Evolutionary conservation across 2,888 invertebrate species (phyloP).

Genomic region (Abscondita cerata): DNA sequence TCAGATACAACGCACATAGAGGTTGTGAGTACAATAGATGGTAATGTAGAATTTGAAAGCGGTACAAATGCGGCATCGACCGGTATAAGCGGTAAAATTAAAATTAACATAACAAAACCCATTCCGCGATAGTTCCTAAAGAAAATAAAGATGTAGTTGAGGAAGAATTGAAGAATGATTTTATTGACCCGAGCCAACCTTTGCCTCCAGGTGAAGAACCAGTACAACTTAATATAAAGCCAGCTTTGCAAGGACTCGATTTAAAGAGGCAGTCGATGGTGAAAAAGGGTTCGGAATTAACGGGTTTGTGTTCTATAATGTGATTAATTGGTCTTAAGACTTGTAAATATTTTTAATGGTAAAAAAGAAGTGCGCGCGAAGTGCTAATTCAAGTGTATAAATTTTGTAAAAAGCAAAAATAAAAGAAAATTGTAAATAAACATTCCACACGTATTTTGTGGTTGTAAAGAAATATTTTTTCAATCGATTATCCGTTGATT

Average conservation of each 20-base stretch:
- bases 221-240: conserved; percentile 67
- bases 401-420: background rate
- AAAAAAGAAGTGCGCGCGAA: background rate
- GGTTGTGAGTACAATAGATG: conserved; percentile 75
- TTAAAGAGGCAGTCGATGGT: conserved; percentile 76
- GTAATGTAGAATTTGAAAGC: conserved; percentile 69
- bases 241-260: conserved; percentile 68
- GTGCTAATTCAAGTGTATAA: conserved; percentile 4
- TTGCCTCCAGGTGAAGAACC: conserved; percentile 66
- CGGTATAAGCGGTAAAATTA: conserved; percentile 67
- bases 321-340: conserved; percentile 56
- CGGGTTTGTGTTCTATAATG: conserved; percentile 89
- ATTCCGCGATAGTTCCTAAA: conserved; percentile 60
- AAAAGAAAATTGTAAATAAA: conserved; percentile 8
- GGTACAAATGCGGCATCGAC: conserved; percentile 47
- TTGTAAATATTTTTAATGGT: conserved; percentile 2
- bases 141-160: conserved; percentile 51
- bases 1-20: conserved; percentile 64
- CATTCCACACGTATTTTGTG: conserved; percentile 8
- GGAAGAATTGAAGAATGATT: conserved; percentile 19
- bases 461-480: conserved; percentile 6
- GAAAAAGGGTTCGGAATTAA: conserved; percentile 78
- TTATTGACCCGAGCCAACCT: conserved; percentile 60
- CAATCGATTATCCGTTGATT: background rate
- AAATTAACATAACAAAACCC: conserved; percentile 83